Conservation (phyloP, 2,113 vertebrate species). For the Gadus chalcogrammus region DNA sequence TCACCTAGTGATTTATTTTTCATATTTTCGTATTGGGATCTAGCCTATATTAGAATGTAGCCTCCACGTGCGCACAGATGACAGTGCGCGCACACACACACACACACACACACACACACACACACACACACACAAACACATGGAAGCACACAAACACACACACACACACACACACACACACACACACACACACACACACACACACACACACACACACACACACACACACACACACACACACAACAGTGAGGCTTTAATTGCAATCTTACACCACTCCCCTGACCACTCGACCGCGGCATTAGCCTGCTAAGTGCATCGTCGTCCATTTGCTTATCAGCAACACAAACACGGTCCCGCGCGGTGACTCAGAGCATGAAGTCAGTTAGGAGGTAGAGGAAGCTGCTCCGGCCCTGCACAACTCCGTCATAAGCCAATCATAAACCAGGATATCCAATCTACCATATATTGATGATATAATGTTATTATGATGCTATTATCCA, state of each 20-base stretch:
- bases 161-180: constrained; percentile 11
- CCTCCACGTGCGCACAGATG: neutral
- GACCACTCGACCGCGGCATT: constrained; percentile 10
- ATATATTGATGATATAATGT: neutral
- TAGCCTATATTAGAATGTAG: neutral
- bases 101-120: too few species aligned
- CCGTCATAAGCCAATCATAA: neutral
- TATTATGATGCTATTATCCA: neutral
- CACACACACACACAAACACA: too few species aligned
- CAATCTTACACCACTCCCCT: neutral
- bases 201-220: constrained; percentile 18
- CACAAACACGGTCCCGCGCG: constrained; percentile 29
- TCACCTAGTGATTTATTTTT: too few species aligned
- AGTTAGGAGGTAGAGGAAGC: constrained; percentile 18
- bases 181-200: constrained; percentile 9
- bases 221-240: too few species aligned
- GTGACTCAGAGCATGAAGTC: constrained; percentile 24
- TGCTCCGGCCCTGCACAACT: neutral
- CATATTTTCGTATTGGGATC: constrained; percentile 41
- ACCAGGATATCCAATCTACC: too few species aligned
- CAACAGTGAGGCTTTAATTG: neutral
- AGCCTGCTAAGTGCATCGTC: constrained; percentile 34
- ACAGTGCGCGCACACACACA: neutral
- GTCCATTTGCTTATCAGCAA: constrained; percentile 53
- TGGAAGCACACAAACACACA: constrained; percentile 1